Base-by-base conservation (phyloP, 1,140 invertebrate species). In the Bombus superbus region DNA sequence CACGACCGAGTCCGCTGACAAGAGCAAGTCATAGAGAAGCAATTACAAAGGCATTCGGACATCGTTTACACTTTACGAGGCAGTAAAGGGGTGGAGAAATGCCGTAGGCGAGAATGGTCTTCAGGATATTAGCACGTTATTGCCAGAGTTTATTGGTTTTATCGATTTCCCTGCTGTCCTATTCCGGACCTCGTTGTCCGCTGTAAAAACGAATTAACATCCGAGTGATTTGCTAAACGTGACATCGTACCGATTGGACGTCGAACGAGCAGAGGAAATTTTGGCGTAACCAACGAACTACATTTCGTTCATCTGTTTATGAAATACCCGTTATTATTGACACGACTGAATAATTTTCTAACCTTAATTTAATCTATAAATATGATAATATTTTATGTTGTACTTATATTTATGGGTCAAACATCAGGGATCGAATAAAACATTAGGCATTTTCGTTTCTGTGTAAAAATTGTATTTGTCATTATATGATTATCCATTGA, bases 51-150 rank as follows among this genome's bases (percentile, higher is more conserved):
- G 84, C 82, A 90, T 91, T 86, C 83, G 85, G 83, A 85, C 82
- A 83, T 87, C 88, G 89, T 89, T 90, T 89, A 76, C 88, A 89
- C 86, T 90, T 87, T 86, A 85, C 85, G 75, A 74, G 68, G 79
- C 75, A 74, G 74, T 73, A 80, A 82, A 84, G 82, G 84, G 89
- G 78, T 66, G 73, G 84, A 85, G 74, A 81, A 89, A 84, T 77
- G 90, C 90, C 90, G 77, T 89, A 79, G 86, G 90, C 91, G 91
- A 92, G 91, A 93, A 93, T 92, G 92, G 92, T 93, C 92, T 92
- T 92, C 92, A 93, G 92, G 92, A 93, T 93, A 93, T 93, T 93
- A 93, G 92, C 92, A 91, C 91, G 91, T 93, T 93, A 93, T 93
- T 93, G 92, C 92, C 90, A 81, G 83, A 87, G 91, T 88, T 93